Evolutionary conservation across 2,113 vertebrate species (phyloP).

Genomic region (Nothocercus nigrocapillus): DNA sequence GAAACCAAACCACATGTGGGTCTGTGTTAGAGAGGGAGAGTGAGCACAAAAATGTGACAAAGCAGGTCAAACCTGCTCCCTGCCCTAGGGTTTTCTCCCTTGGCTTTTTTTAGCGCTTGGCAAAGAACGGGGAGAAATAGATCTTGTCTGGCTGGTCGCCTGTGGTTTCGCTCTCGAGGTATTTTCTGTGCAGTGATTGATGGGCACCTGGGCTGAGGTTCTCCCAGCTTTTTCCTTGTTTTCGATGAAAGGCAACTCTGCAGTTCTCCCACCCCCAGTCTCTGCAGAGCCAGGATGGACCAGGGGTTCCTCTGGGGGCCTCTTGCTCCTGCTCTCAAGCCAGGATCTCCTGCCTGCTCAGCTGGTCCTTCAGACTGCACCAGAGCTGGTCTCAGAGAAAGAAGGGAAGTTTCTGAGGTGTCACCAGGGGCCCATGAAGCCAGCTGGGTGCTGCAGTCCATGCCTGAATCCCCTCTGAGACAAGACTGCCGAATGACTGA

Average conservation of each 20-base stretch:
- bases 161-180: neutral
- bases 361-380: too few species aligned
- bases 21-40: neutral
- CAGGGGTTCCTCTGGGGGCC: accelerated
- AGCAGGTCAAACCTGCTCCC: neutral
- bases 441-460: too few species aligned
- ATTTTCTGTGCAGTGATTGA: neutral
- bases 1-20: neutral
- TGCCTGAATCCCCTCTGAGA: too few species aligned
- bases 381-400: too few species aligned
- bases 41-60: neutral
- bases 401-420: too few species aligned
- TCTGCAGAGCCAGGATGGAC: neutral
- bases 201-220: neutral
- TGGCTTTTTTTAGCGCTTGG: neutral
- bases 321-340: too few species aligned
- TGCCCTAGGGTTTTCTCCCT: neutral
- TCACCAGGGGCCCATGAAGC: too few species aligned
- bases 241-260: neutral
- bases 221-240: neutral
- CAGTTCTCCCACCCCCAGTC: neutral
- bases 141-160: neutral
- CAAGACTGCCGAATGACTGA: neutral
- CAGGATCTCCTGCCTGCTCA: too few species aligned
- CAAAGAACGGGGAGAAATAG: neutral